Conservation (phyloP, 2,797 vertebrate species). For the Parauchenoglanis punctatus region DNA sequence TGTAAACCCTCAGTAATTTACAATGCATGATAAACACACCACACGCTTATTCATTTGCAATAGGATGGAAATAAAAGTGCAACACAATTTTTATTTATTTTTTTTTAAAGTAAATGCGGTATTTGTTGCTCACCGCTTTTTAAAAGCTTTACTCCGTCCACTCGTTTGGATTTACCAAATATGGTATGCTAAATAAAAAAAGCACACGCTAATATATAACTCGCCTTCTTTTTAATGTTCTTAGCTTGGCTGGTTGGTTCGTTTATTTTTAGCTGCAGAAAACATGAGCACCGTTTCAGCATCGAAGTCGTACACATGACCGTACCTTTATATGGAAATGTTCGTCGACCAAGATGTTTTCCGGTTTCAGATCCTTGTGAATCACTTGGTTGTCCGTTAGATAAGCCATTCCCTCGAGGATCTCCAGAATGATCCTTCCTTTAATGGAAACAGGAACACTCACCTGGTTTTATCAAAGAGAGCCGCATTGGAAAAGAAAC, state of each 20-base stretch:
- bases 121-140: no score
- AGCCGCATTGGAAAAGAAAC: background rate
- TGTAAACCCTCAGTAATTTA: background rate
- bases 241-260: no score
- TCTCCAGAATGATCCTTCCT: constrained; percentile 87
- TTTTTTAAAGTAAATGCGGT: no score
- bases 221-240: no score
- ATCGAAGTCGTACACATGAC: background rate
- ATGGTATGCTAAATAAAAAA: no score
- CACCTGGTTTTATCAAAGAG: constrained; percentile 70
- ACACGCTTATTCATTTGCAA: background rate
- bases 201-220: no score
- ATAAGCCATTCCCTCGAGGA: constrained; percentile 92
- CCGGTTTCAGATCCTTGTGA: constrained; percentile 96
- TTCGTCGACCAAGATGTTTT: constrained; percentile 90
- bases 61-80: background rate
- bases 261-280: background rate
- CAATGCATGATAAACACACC: background rate
- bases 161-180: no score
- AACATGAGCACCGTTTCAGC: no score
- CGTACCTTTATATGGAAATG: constrained; percentile 94
- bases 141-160: no score
- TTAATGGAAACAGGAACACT: constrained; percentile 84
- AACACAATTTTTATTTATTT: background rate
- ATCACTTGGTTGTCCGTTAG: constrained; percentile 81